Evolutionary conservation across 2,888 invertebrate species (phyloP).

Genomic region (Lamellibrachia columna): DNA sequence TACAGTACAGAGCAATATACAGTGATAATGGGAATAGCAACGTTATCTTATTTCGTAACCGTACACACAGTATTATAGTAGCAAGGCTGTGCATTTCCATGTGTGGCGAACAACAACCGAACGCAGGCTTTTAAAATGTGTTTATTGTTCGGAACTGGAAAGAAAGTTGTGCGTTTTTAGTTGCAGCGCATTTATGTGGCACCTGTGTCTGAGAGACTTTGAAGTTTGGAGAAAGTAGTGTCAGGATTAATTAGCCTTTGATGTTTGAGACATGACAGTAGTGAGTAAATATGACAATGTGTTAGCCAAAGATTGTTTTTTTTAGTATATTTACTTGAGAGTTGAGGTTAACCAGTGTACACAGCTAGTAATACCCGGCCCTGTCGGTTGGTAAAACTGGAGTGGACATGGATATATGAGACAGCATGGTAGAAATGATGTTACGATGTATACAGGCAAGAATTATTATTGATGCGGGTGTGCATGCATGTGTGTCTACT

Average conservation of each 20-base stretch:
- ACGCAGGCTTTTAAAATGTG: background rate
- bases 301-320: too few species aligned
- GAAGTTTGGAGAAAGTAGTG: background rate
- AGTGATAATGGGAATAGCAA: constrained; percentile 12
- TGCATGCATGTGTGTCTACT: too few species aligned
- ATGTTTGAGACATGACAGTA: background rate
- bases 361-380: too few species aligned
- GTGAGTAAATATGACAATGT: background rate
- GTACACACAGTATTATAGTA: background rate
- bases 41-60: constrained; percentile 12
- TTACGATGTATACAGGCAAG: too few species aligned
- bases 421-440: too few species aligned
- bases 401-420: too few species aligned
- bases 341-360: too few species aligned
- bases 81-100: background rate
- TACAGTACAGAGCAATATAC: background rate
- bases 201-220: background rate
- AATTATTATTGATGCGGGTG: too few species aligned
- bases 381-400: too few species aligned
- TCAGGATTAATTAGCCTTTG: background rate
- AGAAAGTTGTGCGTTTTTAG: background rate
- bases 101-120: background rate
- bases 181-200: background rate
- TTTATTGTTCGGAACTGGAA: background rate
- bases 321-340: too few species aligned